A percentile compares a stretch with the other conserved stretches of the same genome.
Evolutionary conservation across 2,888 invertebrate genomes (phyloP).

Genomic region (Phytoseiulus persimilis): DNA sequence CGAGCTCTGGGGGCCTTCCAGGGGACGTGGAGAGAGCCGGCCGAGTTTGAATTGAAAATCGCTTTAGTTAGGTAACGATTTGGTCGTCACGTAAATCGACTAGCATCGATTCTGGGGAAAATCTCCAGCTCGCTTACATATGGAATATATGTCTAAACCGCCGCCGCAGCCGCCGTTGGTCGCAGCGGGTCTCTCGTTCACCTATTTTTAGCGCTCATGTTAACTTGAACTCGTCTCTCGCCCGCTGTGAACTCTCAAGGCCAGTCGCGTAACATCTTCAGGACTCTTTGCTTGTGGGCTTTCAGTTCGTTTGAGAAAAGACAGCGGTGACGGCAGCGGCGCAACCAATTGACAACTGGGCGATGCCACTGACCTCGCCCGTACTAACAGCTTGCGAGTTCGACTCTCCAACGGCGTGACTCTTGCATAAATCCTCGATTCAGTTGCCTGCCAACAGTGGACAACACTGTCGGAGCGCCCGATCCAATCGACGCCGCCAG

Average conservation of each 20-base stretch:
- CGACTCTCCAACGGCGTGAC: not conserved
- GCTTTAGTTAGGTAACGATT: not conserved
- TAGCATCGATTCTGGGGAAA: not conserved
- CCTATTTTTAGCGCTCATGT: not conserved
- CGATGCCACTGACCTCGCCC: not conserved
- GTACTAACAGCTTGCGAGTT: not conserved
- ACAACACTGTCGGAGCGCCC: not conserved
- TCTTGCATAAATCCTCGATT: not conserved
- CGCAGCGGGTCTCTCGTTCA: not conserved
- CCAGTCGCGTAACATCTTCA: slow-evolving; percentile 5
- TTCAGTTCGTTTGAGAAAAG: not conserved
- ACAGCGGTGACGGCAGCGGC: not conserved
- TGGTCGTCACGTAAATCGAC: not conserved
- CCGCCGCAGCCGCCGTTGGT: not conserved
- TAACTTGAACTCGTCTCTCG: not conserved
- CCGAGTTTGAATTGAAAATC: not conserved
- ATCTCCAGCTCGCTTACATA: not conserved
- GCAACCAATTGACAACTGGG: not conserved
- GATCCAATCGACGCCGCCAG: not conserved
- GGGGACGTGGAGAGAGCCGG: not conserved
- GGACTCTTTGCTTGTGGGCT: not conserved
- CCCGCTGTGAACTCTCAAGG: not conserved
- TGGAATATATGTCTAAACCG: not conserved
- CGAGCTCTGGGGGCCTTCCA: not conserved
- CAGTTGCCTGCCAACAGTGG: not conserved